Base-by-base conservation (phyloP, 2,888 invertebrate genomes). In the Himalopsyche japonica region DNA sequence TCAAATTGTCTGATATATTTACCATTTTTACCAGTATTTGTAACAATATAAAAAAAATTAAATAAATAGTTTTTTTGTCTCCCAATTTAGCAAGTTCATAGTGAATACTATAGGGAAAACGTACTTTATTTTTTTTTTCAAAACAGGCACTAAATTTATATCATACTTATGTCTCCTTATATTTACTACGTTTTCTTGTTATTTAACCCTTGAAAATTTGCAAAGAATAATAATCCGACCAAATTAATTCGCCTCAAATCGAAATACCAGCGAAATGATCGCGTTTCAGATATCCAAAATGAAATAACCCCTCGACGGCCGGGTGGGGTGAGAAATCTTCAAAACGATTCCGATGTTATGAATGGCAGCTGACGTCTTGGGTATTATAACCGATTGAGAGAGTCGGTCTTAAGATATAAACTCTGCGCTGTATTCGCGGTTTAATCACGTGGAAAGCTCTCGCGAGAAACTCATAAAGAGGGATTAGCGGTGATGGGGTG, bases 361-460 rank as follows among this genome's bases (percentile, higher is more conserved):
- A 81, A 84, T 84, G 81, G 81, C 84, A 79, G 80, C 80, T 83
- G 80, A 80, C 83, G 78, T 76, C 80, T 76, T 70, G 83, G 49
- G 79, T 82, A 80, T 84, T 84, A 84, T 37, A 77, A 43, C 77
- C 70, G 70, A 70, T 70, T 70, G 70, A 81, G 84, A 81, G 81
- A 78, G 80, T 77, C 30, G 77, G 78, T 64, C 84, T 84, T 82
- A 82, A 79, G 78, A 83, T 81, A 78, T 84, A 77, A 77, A 81
- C 81, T 76, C 57, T 15, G 64, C 70, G 76, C 76, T 32, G 57
- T 76, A 82, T 84, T 81, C 84, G 84, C 78, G 84, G 82, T 77
- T 82, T 87, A 87, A 87, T 87, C 87, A 87, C 87, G 87, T 85
- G 87, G 85, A 86, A 85, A 85, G 82, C 86, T 86, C 81, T 77